Percentiles rank a stretch among this genome's conserved stretches.
Conservation (phyloP, 2,113 vertebrate genomes). For the Pelodiscus sinensis region DNA sequence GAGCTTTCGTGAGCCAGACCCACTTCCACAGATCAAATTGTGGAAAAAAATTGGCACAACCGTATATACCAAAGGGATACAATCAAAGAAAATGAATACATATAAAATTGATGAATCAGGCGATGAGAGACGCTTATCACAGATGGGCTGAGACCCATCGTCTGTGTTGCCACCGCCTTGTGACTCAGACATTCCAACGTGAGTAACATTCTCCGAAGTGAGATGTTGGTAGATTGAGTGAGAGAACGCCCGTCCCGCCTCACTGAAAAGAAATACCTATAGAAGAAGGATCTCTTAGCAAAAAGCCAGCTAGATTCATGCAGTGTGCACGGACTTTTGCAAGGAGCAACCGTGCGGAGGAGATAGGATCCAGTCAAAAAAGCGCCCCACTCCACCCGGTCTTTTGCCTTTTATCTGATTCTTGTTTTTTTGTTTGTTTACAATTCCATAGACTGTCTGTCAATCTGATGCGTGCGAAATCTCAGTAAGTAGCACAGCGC, state of each 20-base stretch:
- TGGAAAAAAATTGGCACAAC: too few relatives aligned
- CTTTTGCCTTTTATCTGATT: slow-evolving; percentile 12
- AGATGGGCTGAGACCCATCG: neutral
- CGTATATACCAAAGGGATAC: too few relatives aligned
- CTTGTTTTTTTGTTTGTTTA: neutral
- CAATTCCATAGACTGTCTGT: slow-evolving; percentile 51
- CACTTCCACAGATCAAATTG: too few relatives aligned
- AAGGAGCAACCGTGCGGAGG: neutral
- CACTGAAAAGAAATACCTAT: neutral
- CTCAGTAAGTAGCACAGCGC: slow-evolving; percentile 52
- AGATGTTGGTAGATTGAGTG: neutral
- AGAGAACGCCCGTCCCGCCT: neutral
- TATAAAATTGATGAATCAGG: too few relatives aligned
- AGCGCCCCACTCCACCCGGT: neutral
- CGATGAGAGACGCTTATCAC: neutral
- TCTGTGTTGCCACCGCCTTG: neutral
- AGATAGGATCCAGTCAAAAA: slow-evolving; percentile 14
- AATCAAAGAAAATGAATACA: too few relatives aligned
- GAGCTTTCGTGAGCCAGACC: too few relatives aligned
- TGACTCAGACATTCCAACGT: neutral
- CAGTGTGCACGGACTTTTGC: neutral
- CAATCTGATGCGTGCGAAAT: slow-evolving; percentile 49
- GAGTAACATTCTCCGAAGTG: neutral
- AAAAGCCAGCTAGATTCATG: neutral
- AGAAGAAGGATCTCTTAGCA: neutral